Percentiles rank a stretch among this genome's conserved stretches.
Evolutionary conservation across 2,113 vertebrate genomes (phyloP).

Genomic region (Morone saxatilis): DNA sequence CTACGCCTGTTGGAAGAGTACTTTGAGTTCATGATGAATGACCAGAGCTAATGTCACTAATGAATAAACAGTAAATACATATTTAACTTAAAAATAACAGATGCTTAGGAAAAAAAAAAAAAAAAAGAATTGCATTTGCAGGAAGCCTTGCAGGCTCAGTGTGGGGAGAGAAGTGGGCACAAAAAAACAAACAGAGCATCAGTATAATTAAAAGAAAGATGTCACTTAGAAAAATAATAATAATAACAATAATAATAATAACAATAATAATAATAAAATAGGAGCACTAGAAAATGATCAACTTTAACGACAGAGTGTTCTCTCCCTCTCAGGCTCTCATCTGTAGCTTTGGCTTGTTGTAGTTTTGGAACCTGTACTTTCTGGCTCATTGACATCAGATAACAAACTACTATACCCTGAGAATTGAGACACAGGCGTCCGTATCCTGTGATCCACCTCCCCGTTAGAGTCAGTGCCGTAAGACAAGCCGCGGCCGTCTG

Average conservation of each 20-base stretch:
- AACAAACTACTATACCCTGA: slow-evolving; percentile 99
- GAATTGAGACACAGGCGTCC: slow-evolving; percentile 98
- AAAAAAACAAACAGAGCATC: slow-evolving; percentile 92
- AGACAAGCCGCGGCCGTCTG: slow-evolving; percentile 91
- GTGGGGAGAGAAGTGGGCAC: slow-evolving; percentile 87
- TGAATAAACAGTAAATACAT: slow-evolving; percentile 86
- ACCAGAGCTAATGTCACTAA: slow-evolving; percentile 90
- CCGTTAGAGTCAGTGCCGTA: slow-evolving; percentile 91
- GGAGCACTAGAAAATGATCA: slow-evolving; percentile 71
- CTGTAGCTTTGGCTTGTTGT: slow-evolving; percentile 99
- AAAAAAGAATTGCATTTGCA: slow-evolving; percentile 96
- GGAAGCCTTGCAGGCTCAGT: slow-evolving; percentile 90
- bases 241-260: slow-evolving; percentile 85
- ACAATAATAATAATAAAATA: slow-evolving; percentile 84
- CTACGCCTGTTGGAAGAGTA: slow-evolving; percentile 83
- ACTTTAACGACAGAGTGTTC: slow-evolving; percentile 69
- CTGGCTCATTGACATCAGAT: slow-evolving; percentile 96
- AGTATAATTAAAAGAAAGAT: slow-evolving; percentile 84
- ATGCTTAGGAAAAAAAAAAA: slow-evolving; percentile 51
- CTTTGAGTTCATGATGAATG: slow-evolving; percentile 82
- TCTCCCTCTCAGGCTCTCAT: slow-evolving; percentile 88
- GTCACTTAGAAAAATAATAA: slow-evolving; percentile 82
- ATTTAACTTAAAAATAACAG: slow-evolving; percentile 72
- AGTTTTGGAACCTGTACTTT: slow-evolving; percentile 96
- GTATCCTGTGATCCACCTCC: slow-evolving; percentile 95